Evolutionary conservation across 1,140 invertebrate species (phyloP).

Genomic region (Drosophila asahinai): DNA sequence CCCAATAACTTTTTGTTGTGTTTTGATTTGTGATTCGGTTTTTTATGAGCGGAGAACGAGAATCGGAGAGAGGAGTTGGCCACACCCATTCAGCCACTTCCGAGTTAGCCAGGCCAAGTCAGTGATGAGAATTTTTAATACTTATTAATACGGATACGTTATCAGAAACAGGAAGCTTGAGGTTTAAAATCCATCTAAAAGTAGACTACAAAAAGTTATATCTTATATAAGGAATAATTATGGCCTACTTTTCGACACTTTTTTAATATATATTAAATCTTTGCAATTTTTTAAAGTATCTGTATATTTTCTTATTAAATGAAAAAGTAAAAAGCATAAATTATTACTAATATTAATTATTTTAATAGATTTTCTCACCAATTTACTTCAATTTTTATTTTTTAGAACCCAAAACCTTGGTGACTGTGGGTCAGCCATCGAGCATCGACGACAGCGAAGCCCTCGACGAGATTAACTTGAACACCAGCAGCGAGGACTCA

Average conservation of each 20-base stretch:
- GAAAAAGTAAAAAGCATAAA: too few relatives aligned
- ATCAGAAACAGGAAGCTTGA: too few relatives aligned
- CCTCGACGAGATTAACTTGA: constrained; percentile 84
- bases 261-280: not conserved
- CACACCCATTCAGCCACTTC: constrained; percentile 9
- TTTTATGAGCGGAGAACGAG: constrained; percentile 13
- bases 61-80: not conserved
- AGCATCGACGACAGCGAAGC: constrained; percentile 76
- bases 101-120: not conserved
- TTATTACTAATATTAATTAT: too few relatives aligned
- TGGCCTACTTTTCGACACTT: not conserved
- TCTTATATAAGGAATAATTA: not conserved
- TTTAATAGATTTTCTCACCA: not conserved
- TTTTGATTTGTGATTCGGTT: constrained; percentile 26
- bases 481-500: constrained; percentile 69
- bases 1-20: constrained; percentile 14
- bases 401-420: constrained; percentile 77
- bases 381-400: constrained; percentile 14
- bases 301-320: too few relatives aligned
- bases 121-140: not conserved
- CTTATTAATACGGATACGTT: not conserved
- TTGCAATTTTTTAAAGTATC: not conserved
- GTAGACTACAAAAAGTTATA: not conserved
- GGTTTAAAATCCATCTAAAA: not conserved
- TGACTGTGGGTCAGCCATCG: constrained; percentile 78